Evolutionary conservation across 1,140 invertebrate genomes (phyloP), one percentile per base, ranked within the genome.

Genomic region (Bombus polaris): DNA sequence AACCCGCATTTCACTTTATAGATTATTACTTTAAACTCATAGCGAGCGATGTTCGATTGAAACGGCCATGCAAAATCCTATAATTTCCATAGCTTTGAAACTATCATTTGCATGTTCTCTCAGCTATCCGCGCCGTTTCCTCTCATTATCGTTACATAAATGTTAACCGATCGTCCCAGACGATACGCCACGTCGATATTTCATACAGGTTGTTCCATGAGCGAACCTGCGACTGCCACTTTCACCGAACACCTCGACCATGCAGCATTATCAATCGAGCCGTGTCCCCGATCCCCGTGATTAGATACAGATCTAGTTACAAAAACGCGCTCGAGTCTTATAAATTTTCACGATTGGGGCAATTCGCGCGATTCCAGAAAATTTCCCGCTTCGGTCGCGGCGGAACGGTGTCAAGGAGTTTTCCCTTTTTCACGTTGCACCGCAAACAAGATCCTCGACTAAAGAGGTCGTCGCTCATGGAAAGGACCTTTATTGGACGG

Each of bases 401-500:
- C 15, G 32, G 42, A 83, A 83, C 44, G 18, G 22, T 83, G 73
- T 47, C 74, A 70, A 70, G 65, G 73, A 59, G 39, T 28, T 77
- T 83, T 53, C 18, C 22, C 28, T 44, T 74, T 78, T 83, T 68
- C 37, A 25, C 37, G 35, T 13, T 32, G n/a, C 35, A 68, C 28
- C 39, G 47, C n/a, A 3, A 39, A 25, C 8, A 76, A 70, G 22
- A 89, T 25, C 74, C 57, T 32, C 39, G 85, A 68, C 68, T 35
- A 35, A 85, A 87, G 70, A 85, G 82, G 79, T 88, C 74, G 68
- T 66, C 53, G 76, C 42, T 59, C 32, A 28, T 35, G 68, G 15
- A 44, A 32, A 32, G 57, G 84, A 89, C 90, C 79, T 75, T 88
- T 82, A 79, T 82, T 83, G 68, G 32, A n/a, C 70, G 25, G 68